Evolutionary conservation across 1,140 invertebrate species (phyloP), one percentile per base, ranked within the genome.

Genomic region (Zaprionus vittiger): DNA sequence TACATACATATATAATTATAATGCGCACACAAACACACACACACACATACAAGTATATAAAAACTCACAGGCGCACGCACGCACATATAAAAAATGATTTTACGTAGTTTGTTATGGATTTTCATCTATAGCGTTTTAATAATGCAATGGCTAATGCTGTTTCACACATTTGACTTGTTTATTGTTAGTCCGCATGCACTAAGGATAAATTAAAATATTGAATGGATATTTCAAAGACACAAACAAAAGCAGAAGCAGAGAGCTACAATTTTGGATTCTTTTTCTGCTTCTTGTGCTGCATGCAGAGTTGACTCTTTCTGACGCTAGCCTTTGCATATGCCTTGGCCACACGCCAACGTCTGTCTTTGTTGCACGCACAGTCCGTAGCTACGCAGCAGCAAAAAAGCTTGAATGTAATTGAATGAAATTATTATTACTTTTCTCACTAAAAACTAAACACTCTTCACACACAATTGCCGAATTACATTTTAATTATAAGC

Each of bases 201-300:
- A 15, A 49, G 61, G 24, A 54, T 24, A 60, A 68, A 73, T 52
- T 73, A 60, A 73, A 68, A 77, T 77, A 73, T 80, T 72, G 73
- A 62, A 79, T 72, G 64, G 34, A 72, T 79, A 60, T 72, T 67
- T 57, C 56, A 77, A 77, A 80, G 69, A 79, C 76, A 79, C 76
- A 79, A 79, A 79, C 76, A 79, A 79, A 74, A 79, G 71, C 65
- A 79, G 73, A 75, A 71, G 66, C 60, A 75, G 67, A 75, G 73
- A 75, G 73, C 67, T 57, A 70, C 75, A 75, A 79, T 65, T 61
- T 75, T 74, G 60, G 57, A 70, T 79, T 75, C 73, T 74, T 78
- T 77, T 74, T 73, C 71, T 78, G 70, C 76, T 78, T 74, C 76
- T 78, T 69, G 61, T 47, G 56, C 22, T 59, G n/a, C 41, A 68